Evolutionary conservation across 2,113 vertebrate genomes (phyloP), one percentile per base, ranked within the genome.

Genomic region (Microtus richardsoni): DNA sequence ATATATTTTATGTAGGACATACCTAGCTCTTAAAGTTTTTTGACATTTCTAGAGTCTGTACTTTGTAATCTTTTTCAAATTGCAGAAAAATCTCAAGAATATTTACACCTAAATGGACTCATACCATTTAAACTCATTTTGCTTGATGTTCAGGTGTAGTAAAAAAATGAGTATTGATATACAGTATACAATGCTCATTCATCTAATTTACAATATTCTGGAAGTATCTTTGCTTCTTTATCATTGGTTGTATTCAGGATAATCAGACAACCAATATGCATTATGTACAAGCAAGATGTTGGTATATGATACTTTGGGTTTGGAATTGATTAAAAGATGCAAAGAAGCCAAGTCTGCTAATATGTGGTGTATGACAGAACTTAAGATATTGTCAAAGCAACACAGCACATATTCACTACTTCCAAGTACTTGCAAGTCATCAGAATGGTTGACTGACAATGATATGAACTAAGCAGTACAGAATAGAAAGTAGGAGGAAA

Each of bases 261-360:
- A 88, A n/a, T 88, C 5, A 93, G 3, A 44, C 39, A 87, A 68
- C 17, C 36, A 36, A 41, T 78, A 26, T 93, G 41, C 28, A 79
- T 60, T 88, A 47, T 58, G 30, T 2, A 52, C 7, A 95, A 89
- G n/a, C 39, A 78, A 70, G 12, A 89, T 58, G 7, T 66, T 93
- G 7, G 24, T 16, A 0, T 78, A 54, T 26, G 75, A 47, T 0
- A 66, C 19, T 77, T 91, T 75, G 54, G 30, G 73, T 79, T 36
- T 30, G 14, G 88, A 91, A 88, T 39, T 54, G 5, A 88, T 47
- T 95, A 64, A 93, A 97, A 86, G 36, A n/a, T 73, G 0, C 73
- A 75, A 73, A 62, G 89, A 58, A 71, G n/a, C 26, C 39, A 16
- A 88, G 19, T 88, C 33, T 91, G 70, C 58, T 77, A 44, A 41